Evolutionary conservation across 1,140 invertebrate genomes (phyloP).

Genomic region (Drosophila pectinifera): DNA sequence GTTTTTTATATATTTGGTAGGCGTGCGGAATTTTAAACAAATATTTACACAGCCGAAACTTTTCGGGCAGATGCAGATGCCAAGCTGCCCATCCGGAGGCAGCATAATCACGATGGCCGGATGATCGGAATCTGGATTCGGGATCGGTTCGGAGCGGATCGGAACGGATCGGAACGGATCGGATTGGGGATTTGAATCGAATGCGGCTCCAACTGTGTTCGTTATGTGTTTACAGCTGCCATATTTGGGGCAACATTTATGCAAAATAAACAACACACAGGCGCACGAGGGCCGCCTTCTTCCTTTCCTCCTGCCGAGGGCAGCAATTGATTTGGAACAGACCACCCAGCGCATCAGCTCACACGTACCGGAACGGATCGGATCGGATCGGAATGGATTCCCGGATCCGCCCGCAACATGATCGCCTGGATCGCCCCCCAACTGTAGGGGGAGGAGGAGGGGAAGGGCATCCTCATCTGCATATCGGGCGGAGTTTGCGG

Average conservation of each 20-base stretch:
- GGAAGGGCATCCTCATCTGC: constrained; percentile 59
- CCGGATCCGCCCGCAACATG: constrained; percentile 46
- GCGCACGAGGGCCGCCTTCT: constrained; percentile 10
- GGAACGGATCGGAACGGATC: background rate
- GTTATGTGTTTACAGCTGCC: constrained; percentile 82
- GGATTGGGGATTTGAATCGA: constrained; percentile 17
- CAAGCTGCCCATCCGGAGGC: constrained; percentile 43
- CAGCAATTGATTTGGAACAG: constrained; percentile 82
- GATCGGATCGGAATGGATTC: constrained; percentile 12
- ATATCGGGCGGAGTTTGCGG: constrained; percentile 41
- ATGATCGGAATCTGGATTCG: constrained; percentile 31
- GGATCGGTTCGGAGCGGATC: constrained; percentile 1
- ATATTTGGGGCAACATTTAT: constrained; percentile 84
- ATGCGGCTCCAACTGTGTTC: constrained; percentile 53
- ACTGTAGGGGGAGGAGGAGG: background rate
- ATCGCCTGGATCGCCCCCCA: constrained; percentile 11
- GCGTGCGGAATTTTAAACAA: constrained; percentile 80
- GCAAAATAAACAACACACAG: constrained; percentile 73
- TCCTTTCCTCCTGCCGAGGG: constrained; percentile 47
- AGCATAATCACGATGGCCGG: constrained; percentile 53
- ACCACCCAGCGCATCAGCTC: constrained; percentile 83
- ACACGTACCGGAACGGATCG: constrained; percentile 76
- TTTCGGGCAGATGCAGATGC: constrained; percentile 50
- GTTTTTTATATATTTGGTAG: constrained; percentile 39
- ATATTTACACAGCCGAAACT: constrained; percentile 75